A percentile compares a stretch with the other conserved stretches of the same genome.
Conservation (phyloP, 1,140 invertebrate species). For the Drosophila teissieri region DNA sequence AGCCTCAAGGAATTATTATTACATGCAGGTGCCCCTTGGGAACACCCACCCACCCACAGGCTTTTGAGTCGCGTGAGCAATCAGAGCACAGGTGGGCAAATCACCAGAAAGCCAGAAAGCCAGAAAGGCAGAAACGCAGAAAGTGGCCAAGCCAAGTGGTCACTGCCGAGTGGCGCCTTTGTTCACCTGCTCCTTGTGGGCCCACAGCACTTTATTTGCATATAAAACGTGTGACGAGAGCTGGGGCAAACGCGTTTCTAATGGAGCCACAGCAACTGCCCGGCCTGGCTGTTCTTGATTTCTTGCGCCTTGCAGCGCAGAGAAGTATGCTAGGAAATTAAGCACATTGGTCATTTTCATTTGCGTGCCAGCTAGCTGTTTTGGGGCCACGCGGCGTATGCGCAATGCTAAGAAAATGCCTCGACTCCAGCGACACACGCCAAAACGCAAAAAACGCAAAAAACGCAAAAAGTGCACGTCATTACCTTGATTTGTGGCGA, state of each 20-base stretch:
- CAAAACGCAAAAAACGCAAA: constrained; percentile 67
- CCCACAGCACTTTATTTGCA: constrained; percentile 65
- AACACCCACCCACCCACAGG: neutral
- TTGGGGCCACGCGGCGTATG: constrained; percentile 58
- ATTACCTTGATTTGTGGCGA: constrained; percentile 75
- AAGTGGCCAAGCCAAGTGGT: constrained; percentile 49
- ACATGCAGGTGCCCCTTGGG: constrained; percentile 33
- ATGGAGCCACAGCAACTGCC: constrained; percentile 39
- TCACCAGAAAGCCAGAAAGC: constrained; percentile 20
- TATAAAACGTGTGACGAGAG: constrained; percentile 62
- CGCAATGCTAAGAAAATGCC: constrained; percentile 63
- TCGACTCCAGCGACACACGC: constrained; percentile 59
- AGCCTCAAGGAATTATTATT: constrained; percentile 71
- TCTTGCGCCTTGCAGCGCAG: constrained; percentile 50
- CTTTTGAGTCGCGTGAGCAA: constrained; percentile 67
- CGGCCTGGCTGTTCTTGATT: constrained; percentile 44
- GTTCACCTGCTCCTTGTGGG: constrained; percentile 10
- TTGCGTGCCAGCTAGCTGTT: constrained; percentile 59
- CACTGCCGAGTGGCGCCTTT: constrained; percentile 61
- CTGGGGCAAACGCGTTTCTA: constrained; percentile 40
- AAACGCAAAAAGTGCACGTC: constrained; percentile 73
- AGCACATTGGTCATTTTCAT: constrained; percentile 66
- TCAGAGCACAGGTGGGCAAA: constrained; percentile 54
- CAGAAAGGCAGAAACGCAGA: constrained; percentile 6
- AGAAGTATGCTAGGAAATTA: constrained; percentile 78